These are phyloP conservation scores for Mormyrus iriodes DNA, from an alignment of 2,113 vertebrate genomes.

Conservation along the genomic window DNA sequence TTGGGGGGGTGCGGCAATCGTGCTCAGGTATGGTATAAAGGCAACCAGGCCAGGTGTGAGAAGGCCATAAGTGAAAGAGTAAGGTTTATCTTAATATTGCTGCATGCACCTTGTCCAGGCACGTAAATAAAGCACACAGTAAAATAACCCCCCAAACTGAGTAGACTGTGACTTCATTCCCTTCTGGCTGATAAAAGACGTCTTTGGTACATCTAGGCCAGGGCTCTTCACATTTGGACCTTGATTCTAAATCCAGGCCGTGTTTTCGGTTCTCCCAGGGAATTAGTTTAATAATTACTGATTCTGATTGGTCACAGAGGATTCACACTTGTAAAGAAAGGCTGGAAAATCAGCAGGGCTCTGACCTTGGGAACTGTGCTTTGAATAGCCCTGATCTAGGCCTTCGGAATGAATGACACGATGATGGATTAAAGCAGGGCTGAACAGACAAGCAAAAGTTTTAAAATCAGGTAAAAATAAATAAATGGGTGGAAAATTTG, in stretches of 20 bases:
- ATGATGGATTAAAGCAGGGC: not conserved
- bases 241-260: not conserved
- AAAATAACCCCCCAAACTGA: not conserved
- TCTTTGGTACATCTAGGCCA: not conserved
- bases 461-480: not conserved
- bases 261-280: not conserved
- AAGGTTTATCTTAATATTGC: not conserved
- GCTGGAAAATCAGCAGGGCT: not conserved
- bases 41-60: not conserved
- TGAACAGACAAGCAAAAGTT: not conserved
- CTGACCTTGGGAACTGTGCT: not conserved
- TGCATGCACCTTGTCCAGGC: not conserved
- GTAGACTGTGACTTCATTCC: not conserved
- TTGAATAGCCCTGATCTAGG: not conserved
- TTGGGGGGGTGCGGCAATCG: too few relatives aligned
- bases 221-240: not conserved
- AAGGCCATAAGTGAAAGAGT: not conserved
- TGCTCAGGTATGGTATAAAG: too few relatives aligned
- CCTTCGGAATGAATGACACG: not conserved
- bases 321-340: not conserved
- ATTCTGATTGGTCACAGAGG: not conserved
- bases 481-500: not conserved
- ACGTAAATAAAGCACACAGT: not conserved
- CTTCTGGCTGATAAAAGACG: not conserved
- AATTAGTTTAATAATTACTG: not conserved